Evolutionary conservation across 1,140 invertebrate genomes (phyloP), one percentile per base, ranked within the genome.

Genomic region (Meloidogyne hapla): DNA sequence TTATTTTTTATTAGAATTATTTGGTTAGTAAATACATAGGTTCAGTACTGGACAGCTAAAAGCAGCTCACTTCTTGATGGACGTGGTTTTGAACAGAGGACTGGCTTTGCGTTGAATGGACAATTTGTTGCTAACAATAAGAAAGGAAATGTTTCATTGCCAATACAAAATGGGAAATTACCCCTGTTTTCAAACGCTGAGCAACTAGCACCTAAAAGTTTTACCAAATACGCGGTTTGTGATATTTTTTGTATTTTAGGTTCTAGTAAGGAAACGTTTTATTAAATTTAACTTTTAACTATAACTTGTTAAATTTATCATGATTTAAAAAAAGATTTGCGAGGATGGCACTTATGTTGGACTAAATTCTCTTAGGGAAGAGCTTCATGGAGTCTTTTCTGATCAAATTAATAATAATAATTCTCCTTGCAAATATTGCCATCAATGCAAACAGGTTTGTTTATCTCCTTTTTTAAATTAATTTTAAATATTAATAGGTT

Each of bases 21-120:
- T 45, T 13, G 18, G 18, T 12, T 40, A 61, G 33, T 33, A 45
- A 42, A n/a, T 74, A 42, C 25, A 13, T 33, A 79, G 78, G 70
- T 80, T 23, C 63, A 62, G 18, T 80, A 81, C 75, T 80, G 79
- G 79, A 80, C 79, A 18, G 76, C 81, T 12, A 80, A 80, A 64
- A 82, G 79, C 48, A 81, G 66, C 56, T 82, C 79, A 10, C 66
- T 79, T 18, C 38, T 76, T 10, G 65, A 40, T 15, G n/a, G 48
- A 6, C 40, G 61, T 6, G n/a, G 33, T 48, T 66, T 66, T 21
- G 65, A 75, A 15, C 56, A 45, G 10, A 75, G 40, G 3, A 18
- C 64, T 10, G 25, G 45, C 40, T 33, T 15, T 21, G 73, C 71
- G n/a, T 33, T 73, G 25, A 73, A 73, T 73, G 56, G 56, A 8